A percentile compares a stretch with the other conserved stretches of the same genome.
Conservation (phyloP, 2,888 invertebrate genomes). For the Mythimna ferrago region DNA sequence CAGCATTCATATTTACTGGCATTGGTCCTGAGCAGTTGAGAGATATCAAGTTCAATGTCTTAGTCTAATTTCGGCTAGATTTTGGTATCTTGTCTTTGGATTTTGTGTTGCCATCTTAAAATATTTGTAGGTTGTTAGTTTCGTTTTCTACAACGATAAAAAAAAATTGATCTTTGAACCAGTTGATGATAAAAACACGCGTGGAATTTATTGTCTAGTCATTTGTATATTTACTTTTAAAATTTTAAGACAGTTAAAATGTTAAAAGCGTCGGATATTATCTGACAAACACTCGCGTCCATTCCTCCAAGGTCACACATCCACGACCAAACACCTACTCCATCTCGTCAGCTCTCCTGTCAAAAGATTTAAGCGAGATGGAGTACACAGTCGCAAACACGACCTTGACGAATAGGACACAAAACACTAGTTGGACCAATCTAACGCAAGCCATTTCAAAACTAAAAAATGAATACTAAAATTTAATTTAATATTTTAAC, state of each 20-base stretch:
- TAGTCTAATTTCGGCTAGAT: neutral
- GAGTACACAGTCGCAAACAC: too few species aligned
- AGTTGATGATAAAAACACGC: constrained; percentile 6
- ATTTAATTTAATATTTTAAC: constrained; percentile 52
- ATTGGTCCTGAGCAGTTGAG: constrained; percentile 7
- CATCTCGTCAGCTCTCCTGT: too few species aligned
- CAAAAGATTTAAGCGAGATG: too few species aligned
- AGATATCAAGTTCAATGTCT: constrained; percentile 35
- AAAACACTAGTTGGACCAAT: too few species aligned
- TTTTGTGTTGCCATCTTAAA: neutral
- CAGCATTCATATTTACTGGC: constrained; percentile 34
- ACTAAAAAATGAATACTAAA: neutral
- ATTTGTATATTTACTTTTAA: constrained; percentile 5
- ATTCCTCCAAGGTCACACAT: too few species aligned
- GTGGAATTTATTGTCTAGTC: constrained; percentile 3
- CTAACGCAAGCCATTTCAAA: neutral
- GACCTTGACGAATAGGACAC: too few species aligned
- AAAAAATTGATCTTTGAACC: constrained; percentile 42
- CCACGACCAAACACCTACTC: too few species aligned
- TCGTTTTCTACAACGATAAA: constrained; percentile 20
- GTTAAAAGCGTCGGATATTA: too few species aligned
- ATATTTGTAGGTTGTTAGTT: neutral
- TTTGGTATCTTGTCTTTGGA: neutral
- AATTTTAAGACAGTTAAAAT: neutral
- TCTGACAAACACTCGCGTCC: too few species aligned